Base-by-base conservation (phyloP, 1,140 invertebrate species). In the Meloidogyne floridensis region DNA sequence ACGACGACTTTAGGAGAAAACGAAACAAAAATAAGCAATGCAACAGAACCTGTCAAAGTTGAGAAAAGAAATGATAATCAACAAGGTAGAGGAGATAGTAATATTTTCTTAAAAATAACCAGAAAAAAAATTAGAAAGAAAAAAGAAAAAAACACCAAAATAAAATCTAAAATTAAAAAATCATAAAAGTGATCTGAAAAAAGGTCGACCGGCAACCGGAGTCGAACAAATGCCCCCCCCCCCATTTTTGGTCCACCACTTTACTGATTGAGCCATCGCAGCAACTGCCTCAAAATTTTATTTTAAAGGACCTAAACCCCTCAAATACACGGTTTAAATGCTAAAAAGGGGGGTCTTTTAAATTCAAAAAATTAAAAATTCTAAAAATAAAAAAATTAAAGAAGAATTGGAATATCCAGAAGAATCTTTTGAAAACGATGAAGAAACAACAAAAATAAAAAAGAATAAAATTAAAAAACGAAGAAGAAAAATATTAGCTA, bases 1-100 rank as follows among this genome's bases (percentile, higher is more conserved):
- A 15, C 20, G 7, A n/a, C 15, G 20, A 18, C 9, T 1, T 32
- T 32, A 32, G 42, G 42, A 32, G 20, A 79, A 72, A 71, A 47
- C 43, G 20, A 42, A 79, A 18, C 18, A 72, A 69, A 69, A 78
- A 42, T 65, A 70, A 18, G n/a, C 20, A 69, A 69, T 69, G 10
- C 69, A 79, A 65, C 59, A 5, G 59, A 47, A 79, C 18, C 65
- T 47, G 77, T 72, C 18, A 69, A 72, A 42, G 18, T 18, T 43
- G 72, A 65, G 7, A 65, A 65, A 6, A 65, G 59, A 65, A 65
- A 65, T 32, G 32, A 32, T 65, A 65, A 65, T 65, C n/a, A 59
- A 71, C 59, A 20, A 42, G 77, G 59, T 71, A 32, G 56, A 13
- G 8, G 13, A 77, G 32, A 32, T 43, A 5, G 15, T 70, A n/a